Conservation (phyloP, 1,140 invertebrate genomes). For the Eueides isabella region DNA sequence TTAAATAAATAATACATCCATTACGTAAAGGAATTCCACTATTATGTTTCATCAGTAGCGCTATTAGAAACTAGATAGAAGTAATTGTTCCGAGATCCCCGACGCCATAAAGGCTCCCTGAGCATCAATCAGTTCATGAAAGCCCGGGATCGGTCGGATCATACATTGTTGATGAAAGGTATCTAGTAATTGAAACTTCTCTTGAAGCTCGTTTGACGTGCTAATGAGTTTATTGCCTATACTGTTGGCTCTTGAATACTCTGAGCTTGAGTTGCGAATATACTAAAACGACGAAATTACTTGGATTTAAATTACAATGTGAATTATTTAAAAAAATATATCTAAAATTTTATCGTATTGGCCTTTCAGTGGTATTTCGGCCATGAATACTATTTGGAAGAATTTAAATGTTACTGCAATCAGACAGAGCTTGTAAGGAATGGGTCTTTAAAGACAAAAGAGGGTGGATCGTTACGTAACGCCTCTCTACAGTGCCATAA, state of each 20-base stretch:
- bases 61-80: slow-evolving; percentile 8
- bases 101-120: slow-evolving; percentile 15
- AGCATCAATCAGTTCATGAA: slow-evolving; percentile 26
- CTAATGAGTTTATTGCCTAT: slow-evolving; percentile 6
- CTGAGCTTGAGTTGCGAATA: not conserved
- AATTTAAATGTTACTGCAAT: not conserved
- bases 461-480: not conserved
- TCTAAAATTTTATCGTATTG: too few relatives aligned
- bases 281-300: not conserved
- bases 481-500: not conserved
- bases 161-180: slow-evolving; percentile 27
- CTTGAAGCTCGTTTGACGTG: slow-evolving; percentile 16
- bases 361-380: not conserved
- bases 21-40: not conserved
- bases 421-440: not conserved
- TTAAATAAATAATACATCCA: not conserved
- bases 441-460: slow-evolving; percentile 1
- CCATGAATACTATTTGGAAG: not conserved
- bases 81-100: not conserved
- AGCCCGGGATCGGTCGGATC: slow-evolving; percentile 15
- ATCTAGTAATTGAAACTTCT: slow-evolving; percentile 26
- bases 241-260: slow-evolving; percentile 2
- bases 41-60: not conserved
- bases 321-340: not conserved
- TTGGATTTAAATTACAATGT: not conserved